phyloP scores from a whole-genome alignment of 1,140 invertebrate species.

The Trichomalopsis sarcophagae region DNA sequence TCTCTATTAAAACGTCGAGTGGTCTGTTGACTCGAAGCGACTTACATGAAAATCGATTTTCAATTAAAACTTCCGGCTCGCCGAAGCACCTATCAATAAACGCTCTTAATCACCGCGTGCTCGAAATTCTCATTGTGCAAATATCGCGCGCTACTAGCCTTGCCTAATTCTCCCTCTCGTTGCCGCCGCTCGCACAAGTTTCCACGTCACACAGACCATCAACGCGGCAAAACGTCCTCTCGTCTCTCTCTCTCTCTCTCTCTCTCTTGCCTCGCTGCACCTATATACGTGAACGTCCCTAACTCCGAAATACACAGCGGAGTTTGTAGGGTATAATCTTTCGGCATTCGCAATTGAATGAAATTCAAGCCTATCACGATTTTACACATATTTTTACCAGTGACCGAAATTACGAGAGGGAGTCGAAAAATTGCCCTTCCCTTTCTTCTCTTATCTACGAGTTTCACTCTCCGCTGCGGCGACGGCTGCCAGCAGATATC shows the following conservation, averaged over 20 bases:
- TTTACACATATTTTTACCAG: too few relatives aligned
- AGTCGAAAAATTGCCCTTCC: neutral
- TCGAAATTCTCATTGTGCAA: conserved; percentile 12
- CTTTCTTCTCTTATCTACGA: conserved; percentile 9
- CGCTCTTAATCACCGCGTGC: conserved; percentile 10
- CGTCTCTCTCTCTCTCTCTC: neutral
- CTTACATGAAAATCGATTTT: conserved; percentile 41
- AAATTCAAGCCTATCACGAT: neutral
- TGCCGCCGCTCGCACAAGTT: neutral
- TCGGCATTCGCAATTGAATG: neutral
- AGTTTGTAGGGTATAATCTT: neutral
- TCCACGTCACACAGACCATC: neutral
- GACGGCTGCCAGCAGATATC: neutral
- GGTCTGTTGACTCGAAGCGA: neutral
- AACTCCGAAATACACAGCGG: too few relatives aligned
- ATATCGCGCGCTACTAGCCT: neutral
- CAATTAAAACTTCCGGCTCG: conserved; percentile 44
- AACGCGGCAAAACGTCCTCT: neutral
- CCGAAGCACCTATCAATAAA: conserved; percentile 29
- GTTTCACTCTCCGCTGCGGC: neutral
- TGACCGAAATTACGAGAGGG: neutral
- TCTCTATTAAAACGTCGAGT: conserved; percentile 7
- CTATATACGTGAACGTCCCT: neutral
- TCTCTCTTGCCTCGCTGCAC: neutral
- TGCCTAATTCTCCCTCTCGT: neutral